phyloP scores from a whole-genome alignment of 2,113 vertebrate genomes.

The Choloepus hoffmanni region DNA sequence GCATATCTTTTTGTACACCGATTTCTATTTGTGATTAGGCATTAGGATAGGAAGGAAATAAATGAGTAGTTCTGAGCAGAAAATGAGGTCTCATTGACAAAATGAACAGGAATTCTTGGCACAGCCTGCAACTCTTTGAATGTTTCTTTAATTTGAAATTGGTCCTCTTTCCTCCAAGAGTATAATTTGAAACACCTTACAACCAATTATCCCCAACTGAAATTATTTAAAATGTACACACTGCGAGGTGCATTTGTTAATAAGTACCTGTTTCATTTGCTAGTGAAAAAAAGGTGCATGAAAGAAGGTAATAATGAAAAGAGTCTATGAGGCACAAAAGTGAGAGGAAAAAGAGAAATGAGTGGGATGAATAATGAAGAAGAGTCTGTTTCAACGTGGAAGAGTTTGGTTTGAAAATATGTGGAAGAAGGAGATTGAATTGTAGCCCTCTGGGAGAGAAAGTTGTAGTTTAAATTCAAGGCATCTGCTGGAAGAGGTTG shows the following conservation, averaged over 20 bases:
- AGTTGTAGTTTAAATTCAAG: background rate
- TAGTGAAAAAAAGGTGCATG: background rate
- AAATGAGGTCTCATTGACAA: conserved; percentile 62
- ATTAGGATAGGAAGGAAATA: conserved; percentile 26
- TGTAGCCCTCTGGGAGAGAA: conserved; percentile 1
- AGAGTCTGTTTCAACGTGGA: fast-evolving
- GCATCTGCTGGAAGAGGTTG: background rate
- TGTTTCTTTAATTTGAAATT: conserved; percentile 68
- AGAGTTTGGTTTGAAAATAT: no score
- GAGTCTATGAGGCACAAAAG: background rate
- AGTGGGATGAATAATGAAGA: background rate
- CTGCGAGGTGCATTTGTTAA: background rate
- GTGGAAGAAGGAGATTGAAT: background rate
- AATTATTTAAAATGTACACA: conserved; percentile 48
- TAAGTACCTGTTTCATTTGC: fast-evolving
- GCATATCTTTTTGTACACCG: background rate
- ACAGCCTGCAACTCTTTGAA: background rate
- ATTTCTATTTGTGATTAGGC: conserved; percentile 24
- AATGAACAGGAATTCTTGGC: background rate
- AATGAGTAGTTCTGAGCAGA: conserved; percentile 50
- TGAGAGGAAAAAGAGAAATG: background rate
- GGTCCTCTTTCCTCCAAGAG: conserved; percentile 48
- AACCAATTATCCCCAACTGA: conserved; percentile 28
- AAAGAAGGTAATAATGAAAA: fast-evolving
- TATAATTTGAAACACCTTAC: conserved; percentile 20